Evolutionary conservation across 1,140 invertebrate species (phyloP).

Genomic region (Campodea augens): DNA sequence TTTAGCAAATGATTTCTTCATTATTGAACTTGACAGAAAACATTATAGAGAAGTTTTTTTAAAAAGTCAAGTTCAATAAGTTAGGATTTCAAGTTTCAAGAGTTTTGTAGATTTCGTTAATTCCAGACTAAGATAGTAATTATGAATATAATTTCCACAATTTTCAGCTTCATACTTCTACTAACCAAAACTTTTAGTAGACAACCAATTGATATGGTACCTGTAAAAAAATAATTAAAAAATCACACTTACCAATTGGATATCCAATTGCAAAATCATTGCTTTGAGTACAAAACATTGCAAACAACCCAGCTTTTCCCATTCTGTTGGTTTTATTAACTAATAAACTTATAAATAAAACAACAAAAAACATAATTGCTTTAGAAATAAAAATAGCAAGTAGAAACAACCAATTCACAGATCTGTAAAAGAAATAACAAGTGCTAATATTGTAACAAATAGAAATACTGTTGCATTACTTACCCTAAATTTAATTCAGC

Average conservation of each 20-base stretch:
- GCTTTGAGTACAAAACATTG: constrained; percentile 89
- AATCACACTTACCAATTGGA: constrained; percentile 86
- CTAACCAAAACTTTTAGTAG: too few species aligned
- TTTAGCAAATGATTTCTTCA: too few species aligned
- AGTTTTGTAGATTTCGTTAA: too few species aligned
- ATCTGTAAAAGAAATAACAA: constrained; percentile 16
- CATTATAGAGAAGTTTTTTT: too few species aligned
- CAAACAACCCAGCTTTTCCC: constrained; percentile 71
- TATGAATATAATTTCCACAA: too few species aligned
- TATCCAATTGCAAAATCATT: constrained; percentile 97
- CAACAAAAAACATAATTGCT: constrained; percentile 60
- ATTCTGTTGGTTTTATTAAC: constrained; percentile 58
- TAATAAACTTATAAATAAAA: constrained; percentile 56
- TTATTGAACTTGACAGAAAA: too few species aligned
- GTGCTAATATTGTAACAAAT: not conserved
- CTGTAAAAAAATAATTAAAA: too few species aligned
- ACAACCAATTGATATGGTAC: too few species aligned
- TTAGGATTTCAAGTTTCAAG: too few species aligned
- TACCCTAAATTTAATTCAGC: constrained; percentile 58
- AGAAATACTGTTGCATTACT: constrained; percentile 14
- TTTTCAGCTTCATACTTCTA: too few species aligned
- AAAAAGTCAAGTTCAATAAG: too few species aligned
- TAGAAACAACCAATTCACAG: constrained; percentile 82
- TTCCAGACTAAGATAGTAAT: too few species aligned
- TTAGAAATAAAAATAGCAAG: constrained; percentile 68